Evolutionary conservation across 1,140 invertebrate genomes (phyloP), one percentile per base, ranked within the genome.

Genomic region (Drosophila sucinea): DNA sequence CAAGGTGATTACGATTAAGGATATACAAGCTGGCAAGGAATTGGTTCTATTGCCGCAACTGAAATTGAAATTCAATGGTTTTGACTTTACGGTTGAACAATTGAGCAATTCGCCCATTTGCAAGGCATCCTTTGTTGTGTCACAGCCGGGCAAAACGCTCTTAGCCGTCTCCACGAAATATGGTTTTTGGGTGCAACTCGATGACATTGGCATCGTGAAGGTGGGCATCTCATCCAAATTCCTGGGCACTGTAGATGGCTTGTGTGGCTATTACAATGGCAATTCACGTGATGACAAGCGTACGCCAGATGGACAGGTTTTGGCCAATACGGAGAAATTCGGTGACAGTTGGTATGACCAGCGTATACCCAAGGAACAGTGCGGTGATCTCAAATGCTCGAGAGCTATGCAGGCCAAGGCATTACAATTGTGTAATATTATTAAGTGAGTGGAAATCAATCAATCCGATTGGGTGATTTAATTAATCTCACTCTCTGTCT

Each of bases 201-300:
- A 95, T 83, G 92, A 93, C 2, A 93, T 95, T 70, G 94, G 94
- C 1, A 95, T 96, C 72, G 93, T 96, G 1, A 96, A 96, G 90
- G 93, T 97, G 67, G 95, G 95, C 63, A 94, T 97, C 65, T 93
- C 93, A 0, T 93, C 94, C n/a, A 94, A 94, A 73, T 93, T 95
- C 38, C 79, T 92, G 33, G 92, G 93, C 2, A 92, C 93, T 57
- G 94, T 97, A 0, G 95, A 96, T 81, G 96, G 97, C 1, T 82
- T 97, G 1, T 97, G 97, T 80, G 97, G 97, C 3, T 95, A 94
- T 64, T 96, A 95, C 83, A 95, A 96, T 91, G 94, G 94, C 1
- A 91, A 94, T 32, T 64, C 91, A 0, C 72, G 78, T 27, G 96
- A 97, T 86, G 96, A 97, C 82, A 95, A 94, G 56, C 93, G 94